Evolutionary conservation across 2,113 vertebrate genomes (phyloP).

Genomic region (Vulpes ferrilata): DNA sequence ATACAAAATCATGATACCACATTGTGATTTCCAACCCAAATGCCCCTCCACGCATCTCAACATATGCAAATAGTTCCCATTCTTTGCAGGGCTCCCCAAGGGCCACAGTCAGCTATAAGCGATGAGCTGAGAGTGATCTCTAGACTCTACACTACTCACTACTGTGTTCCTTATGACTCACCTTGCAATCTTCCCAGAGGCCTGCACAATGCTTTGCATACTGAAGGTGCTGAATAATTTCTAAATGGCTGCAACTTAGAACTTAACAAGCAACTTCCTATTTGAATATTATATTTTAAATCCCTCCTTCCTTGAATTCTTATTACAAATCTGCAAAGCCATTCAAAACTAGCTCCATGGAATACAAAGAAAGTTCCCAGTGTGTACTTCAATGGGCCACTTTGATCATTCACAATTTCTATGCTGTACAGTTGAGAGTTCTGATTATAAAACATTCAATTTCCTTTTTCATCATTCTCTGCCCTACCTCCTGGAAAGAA

Average conservation of each 20-base stretch:
- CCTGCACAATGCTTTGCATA: neutral
- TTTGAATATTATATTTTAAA: neutral
- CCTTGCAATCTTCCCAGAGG: neutral
- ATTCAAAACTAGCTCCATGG: neutral
- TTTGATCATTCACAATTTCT: conserved; percentile 44
- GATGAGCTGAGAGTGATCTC: neutral
- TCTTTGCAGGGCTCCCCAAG: neutral
- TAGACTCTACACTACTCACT: neutral
- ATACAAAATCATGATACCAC: neutral
- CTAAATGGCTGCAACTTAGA: neutral
- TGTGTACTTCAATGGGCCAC: neutral
- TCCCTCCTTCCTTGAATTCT: conserved; percentile 4
- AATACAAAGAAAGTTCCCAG: conserved; percentile 31
- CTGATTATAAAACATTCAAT: conserved; percentile 18
- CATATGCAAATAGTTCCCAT: neutral
- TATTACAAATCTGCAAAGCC: conserved; percentile 34
- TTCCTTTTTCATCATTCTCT: conserved; percentile 42
- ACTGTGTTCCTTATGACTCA: neutral
- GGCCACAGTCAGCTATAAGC: neutral
- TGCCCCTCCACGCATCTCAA: neutral
- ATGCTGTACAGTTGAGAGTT: conserved; percentile 11
- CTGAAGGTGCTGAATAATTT: conserved; percentile 28
- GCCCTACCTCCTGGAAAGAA: neutral
- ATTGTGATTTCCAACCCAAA: neutral
- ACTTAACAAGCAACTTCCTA: conserved; percentile 26